phyloP scores from a whole-genome alignment of 1,140 invertebrate species.

The Listronotus oregonensis region DNA sequence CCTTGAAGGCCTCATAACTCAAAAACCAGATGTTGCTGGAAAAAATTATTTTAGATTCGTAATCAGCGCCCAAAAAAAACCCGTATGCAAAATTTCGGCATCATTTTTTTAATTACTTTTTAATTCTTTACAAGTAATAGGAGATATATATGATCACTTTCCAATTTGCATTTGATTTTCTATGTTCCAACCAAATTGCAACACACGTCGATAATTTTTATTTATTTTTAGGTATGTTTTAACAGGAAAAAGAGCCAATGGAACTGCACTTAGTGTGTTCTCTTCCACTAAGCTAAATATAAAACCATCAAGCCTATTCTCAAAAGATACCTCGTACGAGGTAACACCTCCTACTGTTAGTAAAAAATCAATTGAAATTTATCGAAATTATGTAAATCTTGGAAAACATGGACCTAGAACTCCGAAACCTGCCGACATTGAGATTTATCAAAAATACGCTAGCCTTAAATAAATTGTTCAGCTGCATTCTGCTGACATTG shows the following conservation, averaged over 20 bases:
- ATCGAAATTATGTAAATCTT: constrained; percentile 50
- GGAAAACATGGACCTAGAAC: constrained; percentile 44
- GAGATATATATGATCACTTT: too few relatives aligned
- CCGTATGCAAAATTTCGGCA: too few relatives aligned
- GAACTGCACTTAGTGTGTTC: constrained; percentile 58
- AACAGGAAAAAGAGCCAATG: constrained; percentile 63
- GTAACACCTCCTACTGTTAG: constrained; percentile 60
- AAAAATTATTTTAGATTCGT: too few relatives aligned
- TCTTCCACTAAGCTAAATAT: constrained; percentile 35
- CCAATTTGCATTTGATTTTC: too few relatives aligned
- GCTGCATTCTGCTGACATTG: too few relatives aligned
- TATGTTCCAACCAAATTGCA: too few relatives aligned
- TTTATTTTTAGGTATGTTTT: constrained; percentile 59
- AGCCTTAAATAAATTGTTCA: constrained; percentile 37
- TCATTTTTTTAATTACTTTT: too few relatives aligned
- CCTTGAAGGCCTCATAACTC: too few relatives aligned
- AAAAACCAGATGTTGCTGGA: too few relatives aligned
- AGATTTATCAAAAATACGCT: constrained; percentile 51
- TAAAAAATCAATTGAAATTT: constrained; percentile 48
- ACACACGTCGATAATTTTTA: too few relatives aligned
- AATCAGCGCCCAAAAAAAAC: too few relatives aligned
- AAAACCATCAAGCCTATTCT: constrained; percentile 47
- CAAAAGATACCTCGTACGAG: constrained; percentile 58
- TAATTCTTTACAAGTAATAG: too few relatives aligned
- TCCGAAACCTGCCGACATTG: constrained; percentile 45